A percentile compares a stretch with the other conserved stretches of the same genome.
Evolutionary conservation across 2,113 vertebrate species (phyloP).

Genomic region (Passer domesticus): DNA sequence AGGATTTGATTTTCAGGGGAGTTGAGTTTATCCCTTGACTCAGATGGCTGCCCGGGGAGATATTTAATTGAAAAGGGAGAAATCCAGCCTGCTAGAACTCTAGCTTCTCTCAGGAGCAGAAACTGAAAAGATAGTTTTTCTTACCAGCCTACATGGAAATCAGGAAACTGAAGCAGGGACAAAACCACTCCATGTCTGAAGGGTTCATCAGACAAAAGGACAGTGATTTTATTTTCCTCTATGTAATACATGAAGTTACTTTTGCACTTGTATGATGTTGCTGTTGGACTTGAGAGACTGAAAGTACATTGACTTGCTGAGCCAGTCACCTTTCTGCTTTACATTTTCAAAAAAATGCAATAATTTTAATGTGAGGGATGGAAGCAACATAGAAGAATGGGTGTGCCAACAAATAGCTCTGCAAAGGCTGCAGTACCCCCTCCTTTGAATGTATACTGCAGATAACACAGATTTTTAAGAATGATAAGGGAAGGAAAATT

Average conservation of each 20-base stretch:
- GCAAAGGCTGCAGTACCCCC: neutral
- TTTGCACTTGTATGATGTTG: neutral
- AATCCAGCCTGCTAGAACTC: neutral
- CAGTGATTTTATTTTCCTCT: neutral
- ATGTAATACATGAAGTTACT: neutral
- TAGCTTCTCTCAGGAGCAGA: neutral
- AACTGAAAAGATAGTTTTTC: neutral
- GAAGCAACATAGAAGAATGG: neutral
- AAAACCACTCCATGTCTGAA: neutral
- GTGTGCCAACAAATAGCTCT: neutral
- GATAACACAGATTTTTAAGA: constrained; percentile 22
- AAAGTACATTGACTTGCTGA: neutral
- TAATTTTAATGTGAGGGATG: neutral
- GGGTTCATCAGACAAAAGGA: neutral
- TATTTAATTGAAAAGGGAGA: neutral
- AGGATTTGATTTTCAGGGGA: neutral
- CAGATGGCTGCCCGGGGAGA: neutral
- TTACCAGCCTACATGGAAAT: neutral
- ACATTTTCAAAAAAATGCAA: neutral
- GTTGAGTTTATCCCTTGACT: neutral
- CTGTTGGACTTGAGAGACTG: neutral
- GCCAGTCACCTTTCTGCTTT: neutral
- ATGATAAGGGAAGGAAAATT: neutral
- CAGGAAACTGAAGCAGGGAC: neutral
- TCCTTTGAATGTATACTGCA: neutral